Base-by-base conservation (phyloP, 2,113 vertebrate genomes). In the Anolis carolinensis region DNA sequence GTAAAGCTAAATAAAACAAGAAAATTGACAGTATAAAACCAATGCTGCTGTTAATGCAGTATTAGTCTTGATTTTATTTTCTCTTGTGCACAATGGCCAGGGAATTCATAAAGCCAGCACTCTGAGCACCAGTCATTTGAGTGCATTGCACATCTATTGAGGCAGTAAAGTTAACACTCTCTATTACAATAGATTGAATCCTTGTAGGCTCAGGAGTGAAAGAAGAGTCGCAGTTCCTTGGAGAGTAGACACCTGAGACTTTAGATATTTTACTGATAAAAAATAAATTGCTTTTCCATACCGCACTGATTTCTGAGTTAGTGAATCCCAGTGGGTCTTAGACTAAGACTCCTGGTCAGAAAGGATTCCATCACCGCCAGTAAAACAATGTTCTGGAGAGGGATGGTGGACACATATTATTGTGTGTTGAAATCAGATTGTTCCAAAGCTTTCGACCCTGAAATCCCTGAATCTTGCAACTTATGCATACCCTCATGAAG, bases 111-210 rank as follows among this genome's bases (percentile, higher is more conserved):
- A 86, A 80, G 74, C 82, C 34, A 81, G 76, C 59, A 91, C 79
- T 87, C 89, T 81, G 52, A 68, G 75, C 85, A 87, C 21, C 75
- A 0, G 2, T 87, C 86, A 79, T 39, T 71, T 78, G 52, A 77
- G 72, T 68, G 44, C 79, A 25, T 0, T 36, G 84, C 74, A 63
- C 79, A 83, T 90, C 32, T 87, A 75, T 90, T 88, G 85, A 85
- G 9, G 27, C 36, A 72, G 84, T 89, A 86, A 83, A 91, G 52
- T 77, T 90, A 90, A 87, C 67, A 79, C 48, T 71, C 86, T 86
- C 16, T 68, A 59, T 34, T 83, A 21, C 87, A 87, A 86, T 85
- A 81, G 30, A 83, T 44, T 89, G 91, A 86, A 34, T 14, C 55
- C 70, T 34, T 25, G 4, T 82, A 32, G 50, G 67, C 87, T 83